These are phyloP conservation scores for Sprattus sprattus DNA, from an alignment of 2,113 vertebrate genomes.

Conservation along the genomic window DNA sequence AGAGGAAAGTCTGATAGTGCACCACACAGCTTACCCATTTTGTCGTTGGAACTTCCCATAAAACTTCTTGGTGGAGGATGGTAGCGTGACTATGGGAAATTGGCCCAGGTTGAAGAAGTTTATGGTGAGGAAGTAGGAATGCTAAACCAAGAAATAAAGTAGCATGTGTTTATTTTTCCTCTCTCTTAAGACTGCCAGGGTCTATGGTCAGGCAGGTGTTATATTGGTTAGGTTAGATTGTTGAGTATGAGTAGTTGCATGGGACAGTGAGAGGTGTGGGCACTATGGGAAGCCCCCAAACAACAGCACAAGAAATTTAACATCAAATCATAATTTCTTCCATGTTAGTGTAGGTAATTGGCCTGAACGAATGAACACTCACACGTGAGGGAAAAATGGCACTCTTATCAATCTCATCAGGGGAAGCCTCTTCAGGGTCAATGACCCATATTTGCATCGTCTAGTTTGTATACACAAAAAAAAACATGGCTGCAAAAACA, in stretches of 20 bases:
- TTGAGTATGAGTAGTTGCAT: too few species aligned
- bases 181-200: not conserved
- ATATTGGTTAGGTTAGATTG: too few species aligned
- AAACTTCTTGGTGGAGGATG: not conserved
- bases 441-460: not conserved
- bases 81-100: not conserved
- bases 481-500: not conserved
- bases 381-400: not conserved
- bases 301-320: too few species aligned
- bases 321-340: too few species aligned
- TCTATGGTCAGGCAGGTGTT: too few species aligned
- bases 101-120: not conserved
- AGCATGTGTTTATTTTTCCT: not conserved
- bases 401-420: not conserved
- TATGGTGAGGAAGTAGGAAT: not conserved
- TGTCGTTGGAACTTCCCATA: not conserved
- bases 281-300: too few species aligned
- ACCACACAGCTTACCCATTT: not conserved
- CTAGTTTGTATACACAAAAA: not conserved
- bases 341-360: too few species aligned
- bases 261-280: too few species aligned
- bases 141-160: not conserved
- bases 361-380: not conserved
- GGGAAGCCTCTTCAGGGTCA: not conserved
- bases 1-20: not conserved